phyloP scores from a whole-genome alignment of 1,140 invertebrate species.

The Neodiprion virginianus region DNA sequence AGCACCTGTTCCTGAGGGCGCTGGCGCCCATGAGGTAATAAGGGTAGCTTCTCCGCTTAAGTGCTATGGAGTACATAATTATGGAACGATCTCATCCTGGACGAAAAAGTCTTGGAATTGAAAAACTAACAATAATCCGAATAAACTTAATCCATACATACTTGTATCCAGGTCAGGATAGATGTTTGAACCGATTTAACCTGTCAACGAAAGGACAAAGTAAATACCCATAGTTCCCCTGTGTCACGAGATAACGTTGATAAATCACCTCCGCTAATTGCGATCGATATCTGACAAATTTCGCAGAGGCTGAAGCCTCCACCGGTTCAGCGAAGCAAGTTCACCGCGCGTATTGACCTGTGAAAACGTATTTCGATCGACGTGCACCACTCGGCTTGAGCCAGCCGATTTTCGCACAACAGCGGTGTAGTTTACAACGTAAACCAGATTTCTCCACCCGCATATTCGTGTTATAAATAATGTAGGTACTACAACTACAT shows the following conservation, averaged over 20 bases:
- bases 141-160: too few species aligned
- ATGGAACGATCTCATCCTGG: too few species aligned
- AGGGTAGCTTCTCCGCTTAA: not conserved
- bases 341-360: not conserved
- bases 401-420: not conserved
- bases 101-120: too few species aligned
- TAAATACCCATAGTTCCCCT: too few species aligned
- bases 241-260: too few species aligned
- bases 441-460: not conserved
- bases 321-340: not conserved
- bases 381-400: not conserved
- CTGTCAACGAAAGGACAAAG: too few species aligned
- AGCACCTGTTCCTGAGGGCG: conserved; percentile 38
- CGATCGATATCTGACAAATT: too few species aligned
- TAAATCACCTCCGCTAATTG: too few species aligned
- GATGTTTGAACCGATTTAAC: too few species aligned
- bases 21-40: conserved; percentile 42
- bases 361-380: conserved; percentile 1
- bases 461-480: not conserved
- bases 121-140: too few species aligned
- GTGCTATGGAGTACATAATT: too few species aligned
- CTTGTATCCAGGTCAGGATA: too few species aligned
- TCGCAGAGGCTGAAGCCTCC: not conserved
- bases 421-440: not conserved
- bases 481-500: not conserved